phyloP scores from a whole-genome alignment of 2,113 vertebrate genomes.

The Actinemys pallida region DNA sequence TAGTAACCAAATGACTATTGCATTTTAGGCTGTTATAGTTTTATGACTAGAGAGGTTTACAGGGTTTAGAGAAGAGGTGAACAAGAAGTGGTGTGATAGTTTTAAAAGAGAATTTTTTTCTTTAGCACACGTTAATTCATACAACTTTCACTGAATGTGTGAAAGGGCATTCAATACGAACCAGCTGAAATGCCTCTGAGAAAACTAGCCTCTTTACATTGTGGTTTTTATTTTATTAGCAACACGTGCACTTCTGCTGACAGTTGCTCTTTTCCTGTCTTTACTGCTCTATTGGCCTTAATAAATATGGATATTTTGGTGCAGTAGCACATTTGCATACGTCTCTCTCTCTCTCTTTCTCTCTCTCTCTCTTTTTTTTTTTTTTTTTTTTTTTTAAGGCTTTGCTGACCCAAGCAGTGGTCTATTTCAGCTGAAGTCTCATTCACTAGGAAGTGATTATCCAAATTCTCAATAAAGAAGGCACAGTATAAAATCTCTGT shows the following conservation, averaged over 20 bases:
- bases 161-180: neutral
- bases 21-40: neutral
- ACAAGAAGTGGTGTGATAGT: neutral
- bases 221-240: neutral
- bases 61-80: neutral
- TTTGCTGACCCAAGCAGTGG: neutral
- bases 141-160: neutral
- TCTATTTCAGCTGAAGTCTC: neutral
- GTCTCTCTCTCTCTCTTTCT: neutral
- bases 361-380: too few relatives aligned
- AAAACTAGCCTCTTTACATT: neutral
- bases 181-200: neutral
- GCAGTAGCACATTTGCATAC: neutral
- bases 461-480: neutral
- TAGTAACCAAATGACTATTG: neutral
- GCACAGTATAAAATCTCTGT: neutral
- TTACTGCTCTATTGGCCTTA: neutral
- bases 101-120: neutral
- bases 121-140: neutral
- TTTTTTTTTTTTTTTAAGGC: neutral
- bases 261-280: neutral
- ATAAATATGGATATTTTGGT: neutral
- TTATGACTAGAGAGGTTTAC: neutral
- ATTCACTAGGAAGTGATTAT: neutral
- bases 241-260: neutral